A percentile compares a stretch with the other conserved stretches of the same genome.
phyloP scores from a whole-genome alignment of 1,140 invertebrate genomes.

The Fopius arisanus region DNA sequence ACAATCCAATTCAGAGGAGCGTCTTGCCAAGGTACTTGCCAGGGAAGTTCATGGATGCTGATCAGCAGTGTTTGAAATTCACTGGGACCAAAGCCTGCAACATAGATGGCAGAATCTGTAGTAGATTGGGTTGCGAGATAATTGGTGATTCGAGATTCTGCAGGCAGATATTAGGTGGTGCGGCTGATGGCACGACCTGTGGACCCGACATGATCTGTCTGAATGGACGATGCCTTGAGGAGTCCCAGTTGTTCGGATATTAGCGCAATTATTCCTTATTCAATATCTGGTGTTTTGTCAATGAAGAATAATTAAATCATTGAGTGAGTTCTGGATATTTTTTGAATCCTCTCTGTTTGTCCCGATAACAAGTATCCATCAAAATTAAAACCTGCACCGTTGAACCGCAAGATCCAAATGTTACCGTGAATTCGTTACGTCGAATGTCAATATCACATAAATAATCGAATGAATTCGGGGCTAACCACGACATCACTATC shows the following conservation, averaged over 20 bases:
- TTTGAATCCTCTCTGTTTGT: too few relatives aligned
- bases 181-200: neutral
- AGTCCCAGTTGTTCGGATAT: neutral
- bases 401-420: neutral
- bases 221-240: neutral
- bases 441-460: constrained; percentile 40
- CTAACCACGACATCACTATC: constrained; percentile 50
- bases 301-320: too few relatives aligned
- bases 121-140: neutral
- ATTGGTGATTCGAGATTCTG: neutral
- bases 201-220: neutral
- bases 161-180: neutral
- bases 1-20: neutral
- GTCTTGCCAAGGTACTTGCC: neutral
- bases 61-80: neutral
- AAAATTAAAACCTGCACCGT: neutral
- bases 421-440: constrained; percentile 15
- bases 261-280: too few relatives aligned
- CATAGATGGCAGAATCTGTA: neutral
- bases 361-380: too few relatives aligned
- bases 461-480: constrained; percentile 55
- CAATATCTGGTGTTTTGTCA: too few relatives aligned
- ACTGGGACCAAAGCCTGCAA: neutral
- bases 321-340: too few relatives aligned
- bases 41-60: neutral